phyloP scores from a whole-genome alignment of 2,888 invertebrate species.

The Latrodectus elegans region DNA sequence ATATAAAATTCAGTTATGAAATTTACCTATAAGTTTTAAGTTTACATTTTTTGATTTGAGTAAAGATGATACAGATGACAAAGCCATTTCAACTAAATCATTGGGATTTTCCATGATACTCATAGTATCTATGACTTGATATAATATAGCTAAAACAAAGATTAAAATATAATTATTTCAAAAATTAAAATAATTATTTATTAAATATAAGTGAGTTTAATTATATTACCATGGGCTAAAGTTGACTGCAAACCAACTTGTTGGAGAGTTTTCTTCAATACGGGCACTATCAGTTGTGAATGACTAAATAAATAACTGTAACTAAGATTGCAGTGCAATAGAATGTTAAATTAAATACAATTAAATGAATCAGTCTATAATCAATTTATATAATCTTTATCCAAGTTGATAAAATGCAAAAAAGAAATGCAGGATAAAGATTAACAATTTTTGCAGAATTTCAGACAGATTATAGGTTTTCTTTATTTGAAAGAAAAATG shows the following conservation, averaged over 20 bases:
- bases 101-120: conserved; percentile 18
- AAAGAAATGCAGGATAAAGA: no score
- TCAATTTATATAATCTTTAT: no score
- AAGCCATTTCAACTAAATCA: conserved; percentile 33
- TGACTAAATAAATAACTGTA: conserved; percentile 18
- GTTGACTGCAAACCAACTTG: conserved; percentile 72
- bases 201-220: not conserved
- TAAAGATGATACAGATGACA: conserved; percentile 51
- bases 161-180: not conserved
- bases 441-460: no score
- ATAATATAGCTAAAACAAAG: conserved; percentile 71
- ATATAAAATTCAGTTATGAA: not conserved
- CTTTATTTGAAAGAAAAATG: no score
- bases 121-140: conserved; percentile 74
- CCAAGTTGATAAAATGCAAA: no score
- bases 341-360: no score
- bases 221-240: conserved; percentile 72
- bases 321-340: no score
- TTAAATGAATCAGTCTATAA: no score
- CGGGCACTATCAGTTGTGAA: conserved; percentile 45
- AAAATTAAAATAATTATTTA: not conserved
- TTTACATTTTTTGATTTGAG: conserved; percentile 58
- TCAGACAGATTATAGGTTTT: no score
- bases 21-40: conserved; percentile 54
- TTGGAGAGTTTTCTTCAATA: conserved; percentile 73